phyloP scores from a whole-genome alignment of 2,113 vertebrate species.

The Phylloscopus trochiloides region DNA sequence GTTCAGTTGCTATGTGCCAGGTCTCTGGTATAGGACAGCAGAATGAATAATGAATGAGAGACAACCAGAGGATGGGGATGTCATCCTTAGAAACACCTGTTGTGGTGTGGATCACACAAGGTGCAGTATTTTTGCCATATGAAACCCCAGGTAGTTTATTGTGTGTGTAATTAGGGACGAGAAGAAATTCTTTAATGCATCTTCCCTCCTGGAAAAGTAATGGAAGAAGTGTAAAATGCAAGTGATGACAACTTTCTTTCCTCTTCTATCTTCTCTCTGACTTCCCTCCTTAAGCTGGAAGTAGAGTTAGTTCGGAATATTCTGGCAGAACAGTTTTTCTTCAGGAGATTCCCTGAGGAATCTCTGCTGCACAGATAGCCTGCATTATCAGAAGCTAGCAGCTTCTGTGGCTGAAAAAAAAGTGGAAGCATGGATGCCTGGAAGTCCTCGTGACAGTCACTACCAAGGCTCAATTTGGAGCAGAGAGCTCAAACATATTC shows the following conservation, averaged over 20 bases:
- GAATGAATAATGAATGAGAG: constrained; percentile 5
- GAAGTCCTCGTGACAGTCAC: background rate
- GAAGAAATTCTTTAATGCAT: background rate
- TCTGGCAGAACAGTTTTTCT: background rate
- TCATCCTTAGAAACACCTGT: background rate
- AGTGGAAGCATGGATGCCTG: background rate
- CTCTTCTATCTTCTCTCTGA: background rate
- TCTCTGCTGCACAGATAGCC: background rate
- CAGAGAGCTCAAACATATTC: background rate
- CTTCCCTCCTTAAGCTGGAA: background rate
- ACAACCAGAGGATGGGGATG: background rate
- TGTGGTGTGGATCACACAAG: background rate
- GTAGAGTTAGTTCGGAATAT: background rate
- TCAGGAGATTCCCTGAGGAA: background rate
- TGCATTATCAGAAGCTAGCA: background rate
- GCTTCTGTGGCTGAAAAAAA: background rate
- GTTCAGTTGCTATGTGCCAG: background rate
- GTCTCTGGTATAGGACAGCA: background rate
- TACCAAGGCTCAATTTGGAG: background rate
- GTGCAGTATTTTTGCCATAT: background rate
- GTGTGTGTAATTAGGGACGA: background rate
- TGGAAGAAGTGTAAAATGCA: background rate
- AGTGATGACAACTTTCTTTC: background rate
- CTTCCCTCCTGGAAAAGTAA: background rate
- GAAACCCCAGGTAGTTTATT: background rate